These are phyloP conservation scores for Sitophilus oryzae DNA, from an alignment of 1,140 invertebrate genomes.

Conservation along the genomic window DNA sequence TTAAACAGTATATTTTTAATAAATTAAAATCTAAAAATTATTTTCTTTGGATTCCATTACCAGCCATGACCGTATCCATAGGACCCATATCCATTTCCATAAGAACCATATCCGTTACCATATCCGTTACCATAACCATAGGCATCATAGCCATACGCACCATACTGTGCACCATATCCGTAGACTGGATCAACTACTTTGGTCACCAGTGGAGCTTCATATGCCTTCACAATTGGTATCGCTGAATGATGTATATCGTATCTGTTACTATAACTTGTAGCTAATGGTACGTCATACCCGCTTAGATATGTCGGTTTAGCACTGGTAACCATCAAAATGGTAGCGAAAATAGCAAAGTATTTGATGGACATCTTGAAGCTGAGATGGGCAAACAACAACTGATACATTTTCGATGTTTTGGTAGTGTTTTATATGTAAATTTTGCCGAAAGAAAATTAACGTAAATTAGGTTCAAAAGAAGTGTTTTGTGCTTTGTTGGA, in stretches of 20 bases:
- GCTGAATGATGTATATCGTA: slow-evolving; percentile 9
- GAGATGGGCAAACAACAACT: background rate
- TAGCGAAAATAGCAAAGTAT: background rate
- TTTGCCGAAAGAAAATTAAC: no score
- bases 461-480: no score
- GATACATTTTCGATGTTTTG: background rate
- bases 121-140: no score
- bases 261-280: slow-evolving; percentile 18
- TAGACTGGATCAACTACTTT: slow-evolving; percentile 5
- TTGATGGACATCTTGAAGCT: background rate
- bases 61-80: no score
- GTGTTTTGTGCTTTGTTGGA: no score
- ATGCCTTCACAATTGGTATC: slow-evolving; percentile 14
- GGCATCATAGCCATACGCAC: no score
- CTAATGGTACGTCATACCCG: slow-evolving; percentile 2
- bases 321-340: background rate
- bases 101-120: background rate
- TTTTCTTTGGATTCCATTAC: no score
- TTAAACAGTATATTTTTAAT: no score
- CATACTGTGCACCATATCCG: slow-evolving; percentile 6
- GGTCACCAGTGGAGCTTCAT: background rate
- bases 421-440: no score
- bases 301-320: background rate
- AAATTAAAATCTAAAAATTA: no score
- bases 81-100: slow-evolving; percentile 19